These are phyloP conservation scores for Spicauda simplicius DNA, from an alignment of 2,888 invertebrate genomes.

Conservation along the genomic window DNA sequence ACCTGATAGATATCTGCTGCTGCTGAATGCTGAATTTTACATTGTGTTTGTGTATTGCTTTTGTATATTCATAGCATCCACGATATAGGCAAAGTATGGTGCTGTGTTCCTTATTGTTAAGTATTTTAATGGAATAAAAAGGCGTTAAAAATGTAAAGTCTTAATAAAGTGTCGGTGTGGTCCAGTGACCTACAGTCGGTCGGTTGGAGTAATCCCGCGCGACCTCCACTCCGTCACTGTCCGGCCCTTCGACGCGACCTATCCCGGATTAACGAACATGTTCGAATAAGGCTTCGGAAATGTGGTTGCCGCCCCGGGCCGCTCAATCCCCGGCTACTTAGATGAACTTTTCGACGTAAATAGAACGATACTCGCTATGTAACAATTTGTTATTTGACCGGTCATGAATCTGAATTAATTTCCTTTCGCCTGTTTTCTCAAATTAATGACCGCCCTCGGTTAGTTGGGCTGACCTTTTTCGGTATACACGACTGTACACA, in stretches of 20 bases:
- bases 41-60: too few relatives aligned
- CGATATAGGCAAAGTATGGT: too few relatives aligned
- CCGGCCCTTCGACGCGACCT: slow-evolving; percentile 64
- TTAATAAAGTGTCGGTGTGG: slow-evolving; percentile 23
- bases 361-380: slow-evolving; percentile 27
- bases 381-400: slow-evolving; percentile 36
- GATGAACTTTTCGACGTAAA: slow-evolving; percentile 29
- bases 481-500: not conserved
- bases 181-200: slow-evolving; percentile 44
- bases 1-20: too few relatives aligned
- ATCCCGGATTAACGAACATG: slow-evolving; percentile 75
- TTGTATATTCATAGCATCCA: too few relatives aligned
- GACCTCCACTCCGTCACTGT: slow-evolving; percentile 72
- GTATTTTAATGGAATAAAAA: too few relatives aligned
- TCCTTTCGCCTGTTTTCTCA: slow-evolving; percentile 19
- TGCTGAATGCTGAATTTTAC: too few relatives aligned
- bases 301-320: slow-evolving; percentile 26
- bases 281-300: slow-evolving; percentile 53
- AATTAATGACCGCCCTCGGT: slow-evolving; percentile 19
- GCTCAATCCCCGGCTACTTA: slow-evolving; percentile 36
- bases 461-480: slow-evolving; percentile 19
- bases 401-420: slow-evolving; percentile 36
- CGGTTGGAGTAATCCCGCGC: slow-evolving; percentile 42
- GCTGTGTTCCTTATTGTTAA: too few relatives aligned
- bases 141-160: not conserved